Conservation (phyloP, 2,797 vertebrate genomes). For the Sebastes reedi region DNA sequence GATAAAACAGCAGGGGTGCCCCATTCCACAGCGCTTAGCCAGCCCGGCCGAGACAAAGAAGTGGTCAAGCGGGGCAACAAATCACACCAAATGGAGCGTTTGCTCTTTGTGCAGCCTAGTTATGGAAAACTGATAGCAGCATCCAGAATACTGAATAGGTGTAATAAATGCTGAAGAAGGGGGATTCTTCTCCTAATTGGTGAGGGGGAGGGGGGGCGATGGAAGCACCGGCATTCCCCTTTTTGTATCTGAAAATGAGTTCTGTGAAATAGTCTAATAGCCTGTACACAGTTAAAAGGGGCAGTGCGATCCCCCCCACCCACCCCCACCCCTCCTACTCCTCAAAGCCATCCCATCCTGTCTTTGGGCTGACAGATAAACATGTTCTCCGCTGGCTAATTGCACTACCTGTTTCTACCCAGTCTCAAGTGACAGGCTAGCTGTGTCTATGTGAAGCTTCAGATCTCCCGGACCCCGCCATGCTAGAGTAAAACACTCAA, state of each 20-base stretch:
- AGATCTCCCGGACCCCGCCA: slow-evolving; percentile 59
- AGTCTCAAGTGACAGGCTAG: slow-evolving; percentile 66
- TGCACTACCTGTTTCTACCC: slow-evolving; percentile 73
- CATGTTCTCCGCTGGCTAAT: slow-evolving; percentile 72
- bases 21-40: slow-evolving; percentile 96
- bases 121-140: slow-evolving; percentile 91
- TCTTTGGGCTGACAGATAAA: slow-evolving; percentile 74
- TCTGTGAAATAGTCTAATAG: slow-evolving; percentile 86
- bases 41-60: slow-evolving; percentile 91
- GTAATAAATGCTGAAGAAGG: slow-evolving; percentile 95
- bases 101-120: slow-evolving; percentile 94
- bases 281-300: slow-evolving; percentile 79
- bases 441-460: slow-evolving; percentile 56
- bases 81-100: slow-evolving; percentile 96
- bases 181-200: slow-evolving; percentile 94
- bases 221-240: slow-evolving; percentile 80
- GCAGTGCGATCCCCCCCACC: slow-evolving; percentile 4
- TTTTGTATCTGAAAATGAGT: slow-evolving; percentile 86
- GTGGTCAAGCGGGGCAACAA: slow-evolving; percentile 98
- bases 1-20: slow-evolving; percentile 96
- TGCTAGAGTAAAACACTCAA: slow-evolving; percentile 50
- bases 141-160: slow-evolving; percentile 94
- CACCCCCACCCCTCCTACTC: slow-evolving; percentile 11
- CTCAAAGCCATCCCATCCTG: slow-evolving; percentile 66
- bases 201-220: slow-evolving; percentile 58